Evolutionary conservation across 2,888 invertebrate species (phyloP), one percentile per base, ranked within the genome.

Genomic region (Meiosimyza decipiens): DNA sequence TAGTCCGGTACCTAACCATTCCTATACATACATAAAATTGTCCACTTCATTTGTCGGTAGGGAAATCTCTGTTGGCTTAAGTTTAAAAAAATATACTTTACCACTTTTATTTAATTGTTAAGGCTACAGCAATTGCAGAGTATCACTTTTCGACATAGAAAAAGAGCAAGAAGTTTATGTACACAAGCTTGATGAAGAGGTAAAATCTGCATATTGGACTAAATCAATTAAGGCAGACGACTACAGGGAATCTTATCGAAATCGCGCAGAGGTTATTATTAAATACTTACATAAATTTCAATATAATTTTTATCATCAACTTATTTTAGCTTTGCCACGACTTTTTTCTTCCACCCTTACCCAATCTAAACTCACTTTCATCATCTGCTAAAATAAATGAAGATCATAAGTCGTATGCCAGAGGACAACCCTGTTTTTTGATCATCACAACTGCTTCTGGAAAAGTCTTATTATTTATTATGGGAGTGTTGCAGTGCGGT

Each of bases 401-500:
- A 69, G 91, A 91, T 77, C 86, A 87, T 72, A 90, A 88, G 79
- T 83, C 88, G 0, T 90, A 90, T 80, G 88, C 90, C 1, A 92
- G 91, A 83, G 90, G 91, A 76, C 87, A 91, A 16, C 88, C 96
- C 15, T 95, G 93, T 84, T 90, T 95, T 82, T 86, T 96, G n/a
- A 85, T 96, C 77, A 90, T 95, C 69, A 95, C 95, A 13, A 92
- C 94, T 82, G 90, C 91, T 69, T 89, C 91, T 77, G 95, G 96
- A 1, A 89, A 90, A 78, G 89, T 94, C 63, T 90, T 91, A 84
- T 89, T 97, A 82, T 92, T 93, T 82, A 92, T 96, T 6, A 95
- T 95, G 87, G 97, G 97, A 16, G 91, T 95, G 81, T 93, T 95
- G 81, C 92, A 93, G 33, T 93, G 94, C 84, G 94, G 94, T 6